Base-by-base conservation (phyloP, 2,113 vertebrate species). In the Puntigrus tetrazona region DNA sequence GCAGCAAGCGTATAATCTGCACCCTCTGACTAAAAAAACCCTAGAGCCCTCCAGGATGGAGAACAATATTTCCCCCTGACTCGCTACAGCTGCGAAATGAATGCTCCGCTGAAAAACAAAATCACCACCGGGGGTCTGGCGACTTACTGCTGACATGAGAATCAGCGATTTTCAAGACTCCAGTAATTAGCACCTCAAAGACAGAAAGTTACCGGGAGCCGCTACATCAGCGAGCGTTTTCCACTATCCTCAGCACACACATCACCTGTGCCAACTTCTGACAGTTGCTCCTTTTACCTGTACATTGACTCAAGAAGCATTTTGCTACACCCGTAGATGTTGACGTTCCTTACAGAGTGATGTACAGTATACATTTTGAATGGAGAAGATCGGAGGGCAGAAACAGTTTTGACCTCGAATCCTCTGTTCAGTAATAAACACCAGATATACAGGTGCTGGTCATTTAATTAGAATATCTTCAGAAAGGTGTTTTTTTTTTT, bases 91-190 rank as follows among this genome's bases (percentile, higher is more conserved):
- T 63, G 85, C 57, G 3, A 63, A 73, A 67, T 57, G 73, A 75
- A 45, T 43, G 74, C 27, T 61, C 34, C n/a, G 82, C 78, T 84
- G 78, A 78, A 61, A 86, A 85, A 86, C 76, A 59, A 59, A 75
- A 78, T 73, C 78, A 79, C 57, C 75, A 78, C 75, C 80, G 72
- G 65, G 78, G 79, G 65, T 74, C 74, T 76, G 34, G 70, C 34
- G 38, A 77, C 73, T 80, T 79, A 80, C 34, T 59, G 41, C 84
- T 57, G 73, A 63, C 70, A 25, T 25, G 9, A 70, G 78, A 31
- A 27, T 43, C 78, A 81, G 59, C 5, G 65, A 18, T 72, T 85
- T 80, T 76, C 52, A n/a, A 55, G 57, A 83, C 63, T 29, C n/a
- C 13, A 43, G 72, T 73, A 38, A 69, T 86, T 84, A 85, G 43